Evolutionary conservation across 2,113 vertebrate genomes (phyloP), one percentile per base, ranked within the genome.

Genomic region (Aptenodytes forsteri): DNA sequence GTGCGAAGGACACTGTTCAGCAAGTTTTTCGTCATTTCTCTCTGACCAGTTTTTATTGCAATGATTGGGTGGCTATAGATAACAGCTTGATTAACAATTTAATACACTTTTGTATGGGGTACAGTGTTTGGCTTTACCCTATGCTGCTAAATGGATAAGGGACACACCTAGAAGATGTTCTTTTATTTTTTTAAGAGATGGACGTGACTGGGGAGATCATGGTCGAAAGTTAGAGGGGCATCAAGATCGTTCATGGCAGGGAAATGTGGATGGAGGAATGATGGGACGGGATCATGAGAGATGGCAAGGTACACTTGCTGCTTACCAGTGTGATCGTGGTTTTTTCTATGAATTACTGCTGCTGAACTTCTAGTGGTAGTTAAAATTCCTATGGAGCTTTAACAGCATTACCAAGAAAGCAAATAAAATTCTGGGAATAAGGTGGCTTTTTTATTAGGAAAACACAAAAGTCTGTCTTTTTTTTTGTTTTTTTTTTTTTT

Each of bases 191-290:
- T 95, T 75, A 91, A 99, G 97, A 98, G 99, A 97, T 40, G 96
- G 98, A 49, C 98, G 98, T 83, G 99, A 99, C 93, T 99, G 99
- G 99, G 92, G 94, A 15, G 99, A 99, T 92, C 98, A 99, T n/a
- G 96, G 97, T 38, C 98, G 98, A 76, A 99, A 99, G 95, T 97
- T 99, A 90, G 99, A 99, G 50, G 98, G 98, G 50, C 98, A 97
- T 26, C 98, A 91, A 82, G 99, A 99, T 92, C 97, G 98, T 73
- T 64, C 98, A 55, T 99, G 99, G 99, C 98, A 99, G 95, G 98
- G 98, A 95, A 97, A 83, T 29, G 85, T 96, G 92, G 98, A 93
- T 38, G 26, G 94, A 36, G 97, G 96, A 92, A 13, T 97, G 13
- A 95, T 96, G 32, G 94, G 95, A 95, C 97, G 96, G 89, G 98